A percentile compares a stretch with the other conserved stretches of the same genome.
Evolutionary conservation across 2,113 vertebrate species (phyloP).

Genomic region (Sminthopsis crassicaudata): DNA sequence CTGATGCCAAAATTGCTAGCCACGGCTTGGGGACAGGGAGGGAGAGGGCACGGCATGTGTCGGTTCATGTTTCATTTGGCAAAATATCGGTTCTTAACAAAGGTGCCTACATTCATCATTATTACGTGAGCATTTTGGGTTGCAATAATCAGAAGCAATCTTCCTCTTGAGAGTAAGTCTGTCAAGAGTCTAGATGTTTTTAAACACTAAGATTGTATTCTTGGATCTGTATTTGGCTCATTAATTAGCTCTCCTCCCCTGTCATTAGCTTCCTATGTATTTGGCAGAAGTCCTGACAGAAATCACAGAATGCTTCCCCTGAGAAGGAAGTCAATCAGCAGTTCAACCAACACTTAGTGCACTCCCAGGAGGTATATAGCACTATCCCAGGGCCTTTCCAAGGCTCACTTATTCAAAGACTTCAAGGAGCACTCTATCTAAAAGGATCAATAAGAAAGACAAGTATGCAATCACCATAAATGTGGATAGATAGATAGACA

Average conservation of each 20-base stretch:
- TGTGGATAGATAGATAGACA: background rate
- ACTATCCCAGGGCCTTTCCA: background rate
- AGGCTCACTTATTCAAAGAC: background rate
- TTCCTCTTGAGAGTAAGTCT: background rate
- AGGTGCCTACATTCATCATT: background rate
- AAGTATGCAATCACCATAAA: background rate
- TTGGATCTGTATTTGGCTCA: background rate
- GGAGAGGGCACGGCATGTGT: background rate
- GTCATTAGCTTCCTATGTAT: background rate
- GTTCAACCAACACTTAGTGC: background rate
- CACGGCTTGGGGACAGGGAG: background rate
- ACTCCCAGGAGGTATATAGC: background rate
- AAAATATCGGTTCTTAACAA: background rate
- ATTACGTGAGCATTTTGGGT: background rate
- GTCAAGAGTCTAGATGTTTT: background rate
- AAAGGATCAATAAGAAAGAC: background rate
- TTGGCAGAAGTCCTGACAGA: background rate
- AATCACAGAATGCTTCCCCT: background rate
- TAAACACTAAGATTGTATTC: background rate
- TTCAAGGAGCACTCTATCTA: background rate
- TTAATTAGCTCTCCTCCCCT: background rate
- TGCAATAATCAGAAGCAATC: background rate
- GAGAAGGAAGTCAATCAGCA: conserved; percentile 1
- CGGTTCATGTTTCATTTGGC: background rate
- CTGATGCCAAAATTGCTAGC: background rate